Conservation (phyloP, 2,113 vertebrate genomes). For the Gavia stellata region DNA sequence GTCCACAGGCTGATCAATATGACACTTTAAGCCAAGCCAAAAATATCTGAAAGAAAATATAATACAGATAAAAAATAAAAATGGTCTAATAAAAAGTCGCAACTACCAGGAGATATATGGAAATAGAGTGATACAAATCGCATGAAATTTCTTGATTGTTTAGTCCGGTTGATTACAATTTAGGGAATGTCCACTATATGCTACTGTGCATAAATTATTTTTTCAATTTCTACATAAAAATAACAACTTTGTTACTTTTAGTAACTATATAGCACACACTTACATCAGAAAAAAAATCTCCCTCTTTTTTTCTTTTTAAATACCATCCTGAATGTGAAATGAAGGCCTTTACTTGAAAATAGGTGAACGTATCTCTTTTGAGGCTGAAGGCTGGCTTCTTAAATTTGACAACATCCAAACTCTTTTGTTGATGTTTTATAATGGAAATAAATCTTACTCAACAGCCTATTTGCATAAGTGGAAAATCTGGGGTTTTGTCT, state of each 20-base stretch:
- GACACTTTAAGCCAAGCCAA: not conserved
- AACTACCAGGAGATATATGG: not conserved
- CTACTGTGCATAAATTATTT: not conserved
- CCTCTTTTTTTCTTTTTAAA: not conserved
- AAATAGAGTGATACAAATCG: not conserved
- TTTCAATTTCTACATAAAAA: not conserved
- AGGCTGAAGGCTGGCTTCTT: not conserved
- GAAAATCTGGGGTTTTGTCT: not conserved
- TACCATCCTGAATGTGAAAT: not conserved
- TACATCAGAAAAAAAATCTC: not conserved
- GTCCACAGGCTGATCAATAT: not conserved
- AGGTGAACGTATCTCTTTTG: not conserved
- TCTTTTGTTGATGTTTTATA: not conserved
- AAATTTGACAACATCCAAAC: not conserved
- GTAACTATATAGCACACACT: not conserved
- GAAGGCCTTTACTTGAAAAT: not conserved
- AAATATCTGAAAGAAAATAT: not conserved
- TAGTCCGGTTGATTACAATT: not conserved
- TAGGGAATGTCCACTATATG: not conserved
- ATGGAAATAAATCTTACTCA: not conserved
- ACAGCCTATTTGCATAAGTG: not conserved
- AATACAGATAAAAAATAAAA: not conserved
- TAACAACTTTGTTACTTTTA: not conserved
- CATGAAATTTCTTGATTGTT: not conserved
- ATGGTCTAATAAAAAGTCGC: not conserved